Evolutionary conservation across 2,113 vertebrate species (phyloP), one percentile per base, ranked within the genome.

Genomic region (Scalopus aquaticus): DNA sequence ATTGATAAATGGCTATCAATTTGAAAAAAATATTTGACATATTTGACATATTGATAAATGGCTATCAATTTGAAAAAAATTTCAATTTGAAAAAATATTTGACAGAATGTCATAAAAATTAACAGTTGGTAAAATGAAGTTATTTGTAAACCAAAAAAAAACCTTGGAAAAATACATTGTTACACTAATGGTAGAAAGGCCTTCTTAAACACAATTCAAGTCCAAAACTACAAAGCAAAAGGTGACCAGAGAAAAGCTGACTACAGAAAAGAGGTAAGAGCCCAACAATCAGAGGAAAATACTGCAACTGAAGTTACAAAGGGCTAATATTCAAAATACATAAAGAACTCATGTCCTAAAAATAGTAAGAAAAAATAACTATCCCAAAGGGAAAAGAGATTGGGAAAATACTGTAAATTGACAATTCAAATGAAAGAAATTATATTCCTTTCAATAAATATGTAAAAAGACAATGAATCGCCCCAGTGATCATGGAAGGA

Each of bases 191-290:
- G 20, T 62, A 90, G 58, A 6, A 94, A 65, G 8, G 3, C 7
- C 19, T 64, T 82, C 46, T 80, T 90, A 70, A 87, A 81, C 17
- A 90, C 91, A 10, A 62, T 42, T 79, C 39, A 79, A 87, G 72
- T 76, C 26, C 70, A 60, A 78, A 93, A 87, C 62, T 72, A 89
- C 39, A 74, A 62, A 88, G 51, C 30, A 92, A 88, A 91, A 80
- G 28, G 15, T 20, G n/a, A 92, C 30, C 54, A 94, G 12, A 94
- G 8, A 56, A 84, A 77, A 93, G 76, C 3, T 88, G 16, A 90
- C 51, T 39, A 60, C 12, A 60, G 65, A 24, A 82, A 90, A 95
- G 13, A 90, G 39, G 13, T 16, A 88, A 44, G 2, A 84, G n/a
- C 42, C 62, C 69, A 86, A 4, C 39, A 69, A 10, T 2, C 92